Base-by-base conservation (phyloP, 2,113 vertebrate genomes). In the Cervus canadensis region DNA sequence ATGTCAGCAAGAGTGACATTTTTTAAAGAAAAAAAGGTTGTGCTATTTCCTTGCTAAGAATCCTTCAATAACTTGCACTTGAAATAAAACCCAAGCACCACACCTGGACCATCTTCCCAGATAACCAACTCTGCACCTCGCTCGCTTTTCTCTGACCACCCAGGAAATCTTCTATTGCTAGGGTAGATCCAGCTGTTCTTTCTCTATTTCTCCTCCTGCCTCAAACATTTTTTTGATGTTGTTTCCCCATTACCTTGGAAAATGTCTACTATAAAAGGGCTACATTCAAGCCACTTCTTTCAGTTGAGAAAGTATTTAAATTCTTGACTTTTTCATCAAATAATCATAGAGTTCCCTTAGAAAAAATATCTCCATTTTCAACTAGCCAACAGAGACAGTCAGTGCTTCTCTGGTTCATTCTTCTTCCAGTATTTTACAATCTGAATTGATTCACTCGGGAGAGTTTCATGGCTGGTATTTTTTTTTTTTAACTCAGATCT, bases 71-170 rank as follows among this genome's bases (percentile, higher is more conserved):
- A 12, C 7, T 25, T 85, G 16, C 8, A 30, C 71, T 90, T 96
- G 71, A 92, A 94, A 86, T 71, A 89, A 92, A 92, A 84, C 48
- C 40, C 13, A 54, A 60, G 64, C 19, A 2, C 21, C 33, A 87
- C 5, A 14, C 17, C 4, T 50, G 26, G 16, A 15, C 19, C 6
- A 2, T 25, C 33, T 87, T 33, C 17, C 1, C 67, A 28, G 5
- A 26, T 45, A 16, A 14, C 28, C 0, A 4, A 8, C 12, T 82
- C 25, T 23, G 25, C 7, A 28, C 0, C 8, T 56, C 23, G 4
- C 57, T 50, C 0, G 0, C 21, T 59, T 7, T 76, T 8, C 8
- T 94, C 48, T 45, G 85, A 21, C 19, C 26, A 54, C 21, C 30
- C 6, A 40, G 4, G 10, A 15, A 45, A 21, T 23, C 6, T 28